Evolutionary conservation across 2,888 invertebrate species (phyloP).

Genomic region (Dicyrtoma fusca): DNA sequence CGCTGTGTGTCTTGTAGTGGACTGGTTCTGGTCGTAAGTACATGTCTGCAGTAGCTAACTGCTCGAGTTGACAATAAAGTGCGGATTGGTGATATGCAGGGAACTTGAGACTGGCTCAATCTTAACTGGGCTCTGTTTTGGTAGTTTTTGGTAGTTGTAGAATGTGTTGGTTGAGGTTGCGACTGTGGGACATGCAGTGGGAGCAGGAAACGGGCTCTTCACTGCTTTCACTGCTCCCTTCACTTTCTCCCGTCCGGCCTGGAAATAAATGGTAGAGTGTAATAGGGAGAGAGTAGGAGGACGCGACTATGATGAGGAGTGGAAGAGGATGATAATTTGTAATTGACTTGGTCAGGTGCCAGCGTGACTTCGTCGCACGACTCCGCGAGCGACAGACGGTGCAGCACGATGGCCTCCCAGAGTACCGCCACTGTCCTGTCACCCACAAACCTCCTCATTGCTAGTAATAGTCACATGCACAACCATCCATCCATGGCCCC

Average conservation of each 20-base stretch:
- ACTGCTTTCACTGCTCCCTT: too few species aligned
- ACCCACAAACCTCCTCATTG: constrained; percentile 52
- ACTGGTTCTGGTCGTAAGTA: not conserved
- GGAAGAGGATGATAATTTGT: constrained; percentile 52
- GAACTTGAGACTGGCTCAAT: too few species aligned
- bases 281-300: not conserved
- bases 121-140: too few species aligned
- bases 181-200: too few species aligned
- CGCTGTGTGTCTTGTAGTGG: not conserved
- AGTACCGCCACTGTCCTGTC: constrained; percentile 55
- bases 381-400: constrained; percentile 53
- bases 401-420: constrained; percentile 54
- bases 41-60: not conserved
- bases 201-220: too few species aligned
- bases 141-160: too few species aligned
- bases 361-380: constrained; percentile 56
- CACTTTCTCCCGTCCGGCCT: too few species aligned
- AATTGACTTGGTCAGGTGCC: constrained; percentile 56
- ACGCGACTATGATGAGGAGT: constrained; percentile 20
- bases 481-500: constrained; percentile 53
- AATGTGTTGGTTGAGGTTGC: too few species aligned
- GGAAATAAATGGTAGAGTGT: not conserved
- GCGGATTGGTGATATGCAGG: too few species aligned
- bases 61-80: too few species aligned
- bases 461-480: constrained; percentile 47